Base-by-base conservation (phyloP, 2,113 vertebrate species). In the Tachycineta bicolor region DNA sequence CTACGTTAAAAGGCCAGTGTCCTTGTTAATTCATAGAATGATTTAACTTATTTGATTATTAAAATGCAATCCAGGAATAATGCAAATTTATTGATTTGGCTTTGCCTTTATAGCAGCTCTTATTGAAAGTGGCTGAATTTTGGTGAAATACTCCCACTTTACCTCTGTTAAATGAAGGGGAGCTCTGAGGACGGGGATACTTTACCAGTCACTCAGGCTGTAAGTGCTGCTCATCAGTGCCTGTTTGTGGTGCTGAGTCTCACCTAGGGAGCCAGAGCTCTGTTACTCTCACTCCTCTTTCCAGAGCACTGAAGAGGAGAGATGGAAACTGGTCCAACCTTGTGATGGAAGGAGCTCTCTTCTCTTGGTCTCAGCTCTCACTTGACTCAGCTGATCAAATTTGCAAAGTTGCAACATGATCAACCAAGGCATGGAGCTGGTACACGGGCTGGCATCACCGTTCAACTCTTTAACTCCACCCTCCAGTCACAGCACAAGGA, bases 371-470 rank as follows among this genome's bases (percentile, higher is more conserved):
- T 5, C 29, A 78, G 73, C 20, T 31, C 53, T 67, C 47, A 19
- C 34, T 41, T 29, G 9, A 73, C 31, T n/a, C 34, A 64, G 52
- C 41, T 64, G 19, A 8, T 5, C 1, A 5, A 20, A 64, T 83
- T 83, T 69, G 71, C 37, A 39, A 73, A 92, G 47, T 20, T 34
- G 19, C 11, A 69, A 39, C 12, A 0, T 4, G 34, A 76, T 19
- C 47, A 64, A 34, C 29, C 6, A 5, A 44, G 56, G 49, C 31
- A 39, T 11, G 5, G 47, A 0, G 11, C 49, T n/a, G 23, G 31
- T 0, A 0, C 14, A n/a, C 0, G 0, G n/a, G 29, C 46, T 74
- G 46, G 23, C 34, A 41, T 37, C 65, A 52, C 17, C 8, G 0
- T 17, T 47, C 6, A 1, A 5, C 0, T 6, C 67, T 47, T 0